Base-by-base conservation (phyloP, 2,797 vertebrate genomes). In the Amblyraja radiata region DNA sequence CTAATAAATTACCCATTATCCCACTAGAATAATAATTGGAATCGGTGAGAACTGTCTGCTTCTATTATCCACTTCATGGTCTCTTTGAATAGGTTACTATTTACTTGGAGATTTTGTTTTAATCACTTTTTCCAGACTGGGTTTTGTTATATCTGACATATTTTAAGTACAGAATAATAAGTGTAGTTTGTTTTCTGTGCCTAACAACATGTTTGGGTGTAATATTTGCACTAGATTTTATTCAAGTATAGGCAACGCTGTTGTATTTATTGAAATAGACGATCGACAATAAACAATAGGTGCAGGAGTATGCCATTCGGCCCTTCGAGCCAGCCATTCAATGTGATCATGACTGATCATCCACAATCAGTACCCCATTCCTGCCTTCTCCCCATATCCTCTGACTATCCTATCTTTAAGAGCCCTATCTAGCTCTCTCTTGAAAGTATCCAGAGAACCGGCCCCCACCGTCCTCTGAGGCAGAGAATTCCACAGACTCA, bases 161-260 rank as follows among this genome's bases (percentile, higher is more conserved):
- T 88, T 18, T 3, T 88, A 36, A 63, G 13, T 68, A 65, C 7
- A 36, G 5, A 14, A 65, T 36, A 18, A 36, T 88, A 68, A 88
- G 7, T 68, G 16, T 68, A 32, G 36, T 88, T 88, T n/a, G 16
- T 88, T 18, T 68, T 16, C 16, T 10, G n/a, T 68, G n/a, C 68
- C 36, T 74, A 25, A 18, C 9, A 36, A 36, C 28, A n/a, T 77
- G 61, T 32, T 88, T 6, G 63, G 84, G 32, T 68, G 63, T 88
- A 88, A 68, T 18, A 88, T 88, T 88, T 88, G 16, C n/a, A 68
- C 36, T 21, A 36, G 84, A 68, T 88, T 88, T 88, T 86, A 63
- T 86, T 65, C n/a, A 32, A 63, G 14, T 86, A 8, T 32, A 63
- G 13, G 28, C 6, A n/a, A 63, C 63, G 58, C 28, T 86, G 11